These are phyloP conservation scores for Sebastes schlegelii DNA, from an alignment of 2,113 vertebrate genomes.

Conservation along the genomic window DNA sequence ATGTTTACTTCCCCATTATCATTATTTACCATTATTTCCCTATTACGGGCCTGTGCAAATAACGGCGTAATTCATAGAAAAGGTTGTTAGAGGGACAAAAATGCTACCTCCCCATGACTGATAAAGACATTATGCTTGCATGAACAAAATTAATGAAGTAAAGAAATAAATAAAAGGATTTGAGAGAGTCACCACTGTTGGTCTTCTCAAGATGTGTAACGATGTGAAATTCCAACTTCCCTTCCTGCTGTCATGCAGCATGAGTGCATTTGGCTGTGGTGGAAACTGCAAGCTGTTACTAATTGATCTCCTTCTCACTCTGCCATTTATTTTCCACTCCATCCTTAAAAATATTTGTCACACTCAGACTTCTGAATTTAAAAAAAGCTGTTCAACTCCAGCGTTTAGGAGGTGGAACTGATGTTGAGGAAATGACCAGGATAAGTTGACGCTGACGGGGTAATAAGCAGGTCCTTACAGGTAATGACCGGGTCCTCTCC, in stretches of 20 bases:
- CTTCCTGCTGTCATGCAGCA: conserved; percentile 24
- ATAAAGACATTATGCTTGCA: conserved; percentile 6
- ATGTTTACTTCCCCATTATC: conserved; percentile 33
- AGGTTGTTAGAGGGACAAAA: background rate
- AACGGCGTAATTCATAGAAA: background rate
- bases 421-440: conserved; percentile 37
- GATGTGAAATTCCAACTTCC: conserved; percentile 25
- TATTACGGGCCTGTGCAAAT: conserved; percentile 7
- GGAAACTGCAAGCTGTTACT: conserved; percentile 18
- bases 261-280: conserved; percentile 9
- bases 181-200: conserved; percentile 12
- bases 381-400: conserved; percentile 6
- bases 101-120: background rate
- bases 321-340: conserved; percentile 26
- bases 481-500: conserved; percentile 43
- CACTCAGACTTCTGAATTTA: conserved; percentile 9
- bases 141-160: conserved; percentile 12
- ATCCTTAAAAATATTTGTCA: conserved; percentile 1
- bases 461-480: conserved; percentile 57
- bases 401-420: conserved; percentile 4
- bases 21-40: conserved; percentile 28
- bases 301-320: conserved; percentile 20
- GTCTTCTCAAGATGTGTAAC: conserved; percentile 17
- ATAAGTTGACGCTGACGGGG: conserved; percentile 38
- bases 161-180: background rate